These are phyloP conservation scores for Acleris literana DNA, from an alignment of 2,888 invertebrate species.

Conservation along the genomic window DNA sequence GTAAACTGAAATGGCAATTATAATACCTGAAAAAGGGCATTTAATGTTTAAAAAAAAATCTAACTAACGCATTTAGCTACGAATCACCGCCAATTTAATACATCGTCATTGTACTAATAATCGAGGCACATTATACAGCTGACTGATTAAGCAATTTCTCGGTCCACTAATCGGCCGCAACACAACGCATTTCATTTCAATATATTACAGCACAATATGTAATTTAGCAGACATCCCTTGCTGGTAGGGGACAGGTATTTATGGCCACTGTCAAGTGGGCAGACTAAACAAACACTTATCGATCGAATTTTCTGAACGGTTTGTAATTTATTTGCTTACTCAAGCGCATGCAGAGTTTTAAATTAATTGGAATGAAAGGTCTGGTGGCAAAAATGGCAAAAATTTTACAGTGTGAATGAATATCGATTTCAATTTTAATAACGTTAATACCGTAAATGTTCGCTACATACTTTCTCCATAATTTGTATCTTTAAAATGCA, in stretches of 20 bases:
- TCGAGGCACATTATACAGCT: slow-evolving; percentile 69
- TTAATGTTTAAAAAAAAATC: too few relatives aligned
- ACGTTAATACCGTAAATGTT: background rate
- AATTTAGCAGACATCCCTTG: slow-evolving; percentile 70
- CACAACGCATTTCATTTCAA: slow-evolving; percentile 76
- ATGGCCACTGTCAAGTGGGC: slow-evolving; percentile 51
- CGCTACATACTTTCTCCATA: too few relatives aligned
- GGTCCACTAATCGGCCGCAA: slow-evolving; percentile 65
- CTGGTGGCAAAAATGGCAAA: background rate
- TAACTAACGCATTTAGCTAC: too few relatives aligned
- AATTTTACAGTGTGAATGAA: background rate
- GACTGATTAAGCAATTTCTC: slow-evolving; percentile 80
- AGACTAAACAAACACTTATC: slow-evolving; percentile 41
- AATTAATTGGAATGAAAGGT: slow-evolving; percentile 30
- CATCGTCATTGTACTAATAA: slow-evolving; percentile 70
- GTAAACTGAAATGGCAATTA: too few relatives aligned
- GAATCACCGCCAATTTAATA: slow-evolving; percentile 36
- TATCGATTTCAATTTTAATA: background rate
- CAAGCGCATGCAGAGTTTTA: slow-evolving; percentile 14
- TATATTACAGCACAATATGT: slow-evolving; percentile 72
- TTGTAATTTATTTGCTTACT: slow-evolving; percentile 32
- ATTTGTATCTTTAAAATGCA: too few relatives aligned
- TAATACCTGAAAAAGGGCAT: too few relatives aligned
- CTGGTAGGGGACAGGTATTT: slow-evolving; percentile 57
- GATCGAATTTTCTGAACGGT: slow-evolving; percentile 30